phyloP scores from a whole-genome alignment of 2,113 vertebrate genomes.

The Shinisaurus crocodilurus region DNA sequence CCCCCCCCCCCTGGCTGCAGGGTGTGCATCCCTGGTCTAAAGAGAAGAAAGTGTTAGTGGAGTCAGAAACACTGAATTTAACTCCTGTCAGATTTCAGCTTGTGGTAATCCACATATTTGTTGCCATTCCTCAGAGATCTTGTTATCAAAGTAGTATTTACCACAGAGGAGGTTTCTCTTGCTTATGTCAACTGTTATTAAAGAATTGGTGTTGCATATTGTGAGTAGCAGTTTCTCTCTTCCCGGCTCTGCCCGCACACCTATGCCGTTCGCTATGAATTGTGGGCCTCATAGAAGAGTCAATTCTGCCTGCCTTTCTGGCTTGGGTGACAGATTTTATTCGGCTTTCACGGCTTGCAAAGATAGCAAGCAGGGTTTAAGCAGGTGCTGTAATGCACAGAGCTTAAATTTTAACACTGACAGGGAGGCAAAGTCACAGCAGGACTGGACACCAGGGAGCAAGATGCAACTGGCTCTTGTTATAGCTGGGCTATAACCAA shows the following conservation, averaged over 20 bases:
- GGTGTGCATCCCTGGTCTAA: not conserved
- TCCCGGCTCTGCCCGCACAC: rapidly evolving
- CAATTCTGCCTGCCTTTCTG: not conserved
- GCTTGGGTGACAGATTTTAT: not conserved
- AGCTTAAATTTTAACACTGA: not conserved
- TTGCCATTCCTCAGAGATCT: not conserved
- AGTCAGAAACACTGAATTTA: not conserved
- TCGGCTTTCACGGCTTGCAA: not conserved
- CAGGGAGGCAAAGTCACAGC: not conserved
- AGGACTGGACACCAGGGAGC: slow-evolving; percentile 22
- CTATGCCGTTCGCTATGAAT: not conserved
- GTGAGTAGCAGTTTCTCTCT: not conserved
- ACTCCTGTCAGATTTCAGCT: not conserved
- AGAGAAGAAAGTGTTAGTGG: not conserved
- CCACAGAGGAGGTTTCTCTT: not conserved
- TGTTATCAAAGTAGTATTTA: not conserved
- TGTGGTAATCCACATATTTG: not conserved
- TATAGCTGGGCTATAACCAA: slow-evolving; percentile 62
- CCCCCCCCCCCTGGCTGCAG: too few species aligned
- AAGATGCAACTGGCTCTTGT: slow-evolving; percentile 28
- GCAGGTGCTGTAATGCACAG: slow-evolving; percentile 23
- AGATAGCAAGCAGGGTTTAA: slow-evolving; percentile 15
- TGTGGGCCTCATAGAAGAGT: not conserved
- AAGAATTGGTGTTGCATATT: not conserved
- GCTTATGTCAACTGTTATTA: not conserved